These are phyloP conservation scores for Brachycybe producta DNA, from an alignment of 2,888 invertebrate genomes.

Conservation along the genomic window DNA sequence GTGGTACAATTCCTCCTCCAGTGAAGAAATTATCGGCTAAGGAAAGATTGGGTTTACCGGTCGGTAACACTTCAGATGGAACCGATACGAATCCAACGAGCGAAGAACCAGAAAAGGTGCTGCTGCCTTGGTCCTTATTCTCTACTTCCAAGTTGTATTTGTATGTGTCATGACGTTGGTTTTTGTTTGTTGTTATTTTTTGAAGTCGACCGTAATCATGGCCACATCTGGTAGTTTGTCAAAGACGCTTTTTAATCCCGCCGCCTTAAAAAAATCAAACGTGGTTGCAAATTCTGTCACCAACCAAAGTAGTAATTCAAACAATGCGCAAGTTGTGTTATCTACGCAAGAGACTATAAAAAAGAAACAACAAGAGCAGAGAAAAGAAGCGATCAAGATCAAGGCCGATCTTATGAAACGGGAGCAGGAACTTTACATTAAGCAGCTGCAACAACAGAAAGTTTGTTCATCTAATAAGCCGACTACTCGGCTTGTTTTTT, in stretches of 20 bases:
- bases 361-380: slow-evolving; percentile 59
- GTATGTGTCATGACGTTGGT: background rate
- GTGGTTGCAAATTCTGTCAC: background rate
- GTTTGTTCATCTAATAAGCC: slow-evolving; percentile 21
- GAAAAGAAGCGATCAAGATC: slow-evolving; percentile 59
- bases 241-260: slow-evolving; percentile 40
- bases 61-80: slow-evolving; percentile 24
- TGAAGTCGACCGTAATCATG: slow-evolving; percentile 22
- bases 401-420: slow-evolving; percentile 69
- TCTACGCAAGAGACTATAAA: slow-evolving; percentile 54
- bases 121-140: background rate
- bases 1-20: background rate
- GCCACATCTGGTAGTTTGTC: slow-evolving; percentile 35
- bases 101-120: slow-evolving; percentile 20
- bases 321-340: slow-evolving; percentile 38
- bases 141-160: background rate
- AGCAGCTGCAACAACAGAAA: slow-evolving; percentile 77
- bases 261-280: slow-evolving; percentile 30
- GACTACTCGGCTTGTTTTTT: too few species aligned
- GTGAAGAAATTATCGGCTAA: slow-evolving; percentile 34
- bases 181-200: background rate
- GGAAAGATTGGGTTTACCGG: slow-evolving; percentile 39
- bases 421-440: slow-evolving; percentile 73
- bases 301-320: background rate
- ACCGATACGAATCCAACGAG: slow-evolving; percentile 23